A percentile compares a stretch with the other conserved stretches of the same genome.
phyloP scores from a whole-genome alignment of 1,140 invertebrate species.

The Helicoverpa zea region DNA sequence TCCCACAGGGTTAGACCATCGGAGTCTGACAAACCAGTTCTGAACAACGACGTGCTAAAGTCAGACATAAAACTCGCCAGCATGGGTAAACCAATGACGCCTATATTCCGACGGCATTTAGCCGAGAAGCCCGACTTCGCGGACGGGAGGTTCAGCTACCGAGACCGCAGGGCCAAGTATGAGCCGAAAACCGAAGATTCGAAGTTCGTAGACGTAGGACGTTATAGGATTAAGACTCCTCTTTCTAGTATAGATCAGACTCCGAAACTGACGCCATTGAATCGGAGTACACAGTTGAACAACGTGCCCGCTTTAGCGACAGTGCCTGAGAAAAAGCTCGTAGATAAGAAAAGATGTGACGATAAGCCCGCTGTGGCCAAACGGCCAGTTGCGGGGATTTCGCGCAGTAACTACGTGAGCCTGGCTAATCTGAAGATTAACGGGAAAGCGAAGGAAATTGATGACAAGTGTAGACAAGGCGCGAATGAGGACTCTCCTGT shows the following conservation, averaged over 20 bases:
- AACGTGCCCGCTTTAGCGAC: slow-evolving; percentile 49
- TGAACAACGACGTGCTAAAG: slow-evolving; percentile 65
- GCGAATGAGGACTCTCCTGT: slow-evolving; percentile 58
- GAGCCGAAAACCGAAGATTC: slow-evolving; percentile 63
- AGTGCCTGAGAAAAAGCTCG: slow-evolving; percentile 58
- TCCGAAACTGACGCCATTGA: slow-evolving; percentile 57
- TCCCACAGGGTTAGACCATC: slow-evolving; percentile 70
- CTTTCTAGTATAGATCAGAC: slow-evolving; percentile 55
- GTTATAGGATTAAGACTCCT: slow-evolving; percentile 66
- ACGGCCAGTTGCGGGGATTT: slow-evolving; percentile 70
- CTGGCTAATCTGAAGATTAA: slow-evolving; percentile 82
- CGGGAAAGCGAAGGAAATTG: slow-evolving; percentile 46
- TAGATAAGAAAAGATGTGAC: slow-evolving; percentile 31
- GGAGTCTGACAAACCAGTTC: slow-evolving; percentile 51
- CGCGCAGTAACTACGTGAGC: slow-evolving; percentile 83
- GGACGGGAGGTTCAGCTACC: slow-evolving; percentile 79
- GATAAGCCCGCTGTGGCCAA: slow-evolving; percentile 53
- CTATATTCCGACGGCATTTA: slow-evolving; percentile 76
- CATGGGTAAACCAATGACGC: slow-evolving; percentile 83
- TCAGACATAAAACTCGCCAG: slow-evolving; percentile 77
- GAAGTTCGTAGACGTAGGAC: slow-evolving; percentile 65
- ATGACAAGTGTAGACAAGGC: slow-evolving; percentile 31
- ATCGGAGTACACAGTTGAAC: slow-evolving; percentile 52
- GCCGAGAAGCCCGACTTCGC: slow-evolving; percentile 70
- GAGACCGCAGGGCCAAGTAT: slow-evolving; percentile 66